Evolutionary conservation across 2,797 vertebrate species (phyloP).

Genomic region (Vultur gryphus): DNA sequence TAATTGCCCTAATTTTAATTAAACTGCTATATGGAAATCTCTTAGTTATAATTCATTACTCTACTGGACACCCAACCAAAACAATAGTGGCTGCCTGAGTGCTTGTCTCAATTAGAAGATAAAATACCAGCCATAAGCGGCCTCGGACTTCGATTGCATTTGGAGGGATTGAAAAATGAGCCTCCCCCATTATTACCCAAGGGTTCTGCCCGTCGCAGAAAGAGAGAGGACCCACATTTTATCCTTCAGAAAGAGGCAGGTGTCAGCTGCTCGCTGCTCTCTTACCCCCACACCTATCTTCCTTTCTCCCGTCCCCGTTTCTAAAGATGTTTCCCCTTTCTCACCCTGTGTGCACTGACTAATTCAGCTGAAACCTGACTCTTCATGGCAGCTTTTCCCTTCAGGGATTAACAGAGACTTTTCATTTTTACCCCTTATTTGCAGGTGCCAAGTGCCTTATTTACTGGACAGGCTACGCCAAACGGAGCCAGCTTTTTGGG

Average conservation of each 20-base stretch:
- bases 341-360: neutral
- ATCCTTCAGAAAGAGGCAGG: neutral
- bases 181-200: neutral
- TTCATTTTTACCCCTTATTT: neutral
- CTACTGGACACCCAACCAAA: neutral
- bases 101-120: neutral
- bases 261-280: neutral
- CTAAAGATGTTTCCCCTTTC: neutral
- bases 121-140: neutral
- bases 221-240: neutral
- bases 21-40: neutral
- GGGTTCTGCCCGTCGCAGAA: neutral
- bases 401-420: neutral
- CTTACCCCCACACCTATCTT: neutral
- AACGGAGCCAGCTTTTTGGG: neutral
- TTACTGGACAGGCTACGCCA: neutral
- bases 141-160: neutral
- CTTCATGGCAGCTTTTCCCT: neutral
- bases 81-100: neutral
- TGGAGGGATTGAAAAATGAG: neutral
- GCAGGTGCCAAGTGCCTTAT: neutral
- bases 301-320: neutral
- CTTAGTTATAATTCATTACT: neutral
- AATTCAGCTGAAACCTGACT: neutral
- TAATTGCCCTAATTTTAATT: neutral